Conservation (phyloP, 1,140 invertebrate species). For the Brachionus calyciflorus region DNA sequence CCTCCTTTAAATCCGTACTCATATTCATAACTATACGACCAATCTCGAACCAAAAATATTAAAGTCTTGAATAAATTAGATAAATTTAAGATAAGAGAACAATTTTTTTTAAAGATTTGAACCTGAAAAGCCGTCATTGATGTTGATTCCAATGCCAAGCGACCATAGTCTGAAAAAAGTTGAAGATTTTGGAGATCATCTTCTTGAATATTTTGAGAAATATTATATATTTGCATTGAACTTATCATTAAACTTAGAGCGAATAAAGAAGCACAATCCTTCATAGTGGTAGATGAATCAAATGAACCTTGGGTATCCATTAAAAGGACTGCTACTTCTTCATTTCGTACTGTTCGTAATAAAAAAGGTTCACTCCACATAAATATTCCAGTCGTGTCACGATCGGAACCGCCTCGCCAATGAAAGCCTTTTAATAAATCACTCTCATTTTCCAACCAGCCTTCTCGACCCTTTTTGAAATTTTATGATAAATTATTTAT, state of each 20-base stretch:
- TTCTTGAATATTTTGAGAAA: constrained; percentile 91
- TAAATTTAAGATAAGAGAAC: constrained; percentile 61
- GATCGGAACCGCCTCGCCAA: constrained; percentile 86
- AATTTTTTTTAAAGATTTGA: background rate
- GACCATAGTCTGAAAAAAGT: constrained; percentile 47
- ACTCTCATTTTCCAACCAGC: constrained; percentile 62
- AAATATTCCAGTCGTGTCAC: constrained; percentile 89
- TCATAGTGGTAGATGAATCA: constrained; percentile 90
- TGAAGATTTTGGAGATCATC: constrained; percentile 91
- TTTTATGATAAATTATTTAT: background rate
- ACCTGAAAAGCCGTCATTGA: constrained; percentile 40
- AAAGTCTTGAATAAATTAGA: constrained; percentile 64
- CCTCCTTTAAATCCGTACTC: constrained; percentile 86
- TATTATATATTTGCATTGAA: constrained; percentile 90
- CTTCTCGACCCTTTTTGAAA: constrained; percentile 55
- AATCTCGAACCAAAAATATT: constrained; percentile 92
- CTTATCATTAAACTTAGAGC: constrained; percentile 90
- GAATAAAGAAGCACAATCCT: constrained; percentile 93
- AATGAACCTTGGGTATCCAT: constrained; percentile 97
- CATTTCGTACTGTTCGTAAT: background rate
- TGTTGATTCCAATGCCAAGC: constrained; percentile 17
- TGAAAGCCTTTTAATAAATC: constrained; percentile 69
- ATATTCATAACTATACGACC: constrained; percentile 96
- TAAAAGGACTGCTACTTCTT: constrained; percentile 74
- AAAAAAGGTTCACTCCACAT: constrained; percentile 91